A percentile compares a stretch with the other conserved stretches of the same genome.
Conservation (phyloP, 1,140 invertebrate species). For the Brachionus asplanchnoidis region DNA sequence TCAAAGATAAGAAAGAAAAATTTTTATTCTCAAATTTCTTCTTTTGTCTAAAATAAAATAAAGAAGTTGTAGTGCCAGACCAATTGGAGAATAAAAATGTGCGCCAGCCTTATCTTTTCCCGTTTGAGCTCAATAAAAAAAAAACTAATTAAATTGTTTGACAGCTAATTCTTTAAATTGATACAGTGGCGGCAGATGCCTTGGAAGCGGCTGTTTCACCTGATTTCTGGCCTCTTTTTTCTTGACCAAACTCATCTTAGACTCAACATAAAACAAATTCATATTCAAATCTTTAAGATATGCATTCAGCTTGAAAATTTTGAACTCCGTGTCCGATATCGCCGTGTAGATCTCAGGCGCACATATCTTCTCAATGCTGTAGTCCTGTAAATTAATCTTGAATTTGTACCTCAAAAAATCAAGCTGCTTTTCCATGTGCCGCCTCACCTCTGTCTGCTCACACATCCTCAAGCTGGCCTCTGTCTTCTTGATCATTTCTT, state of each 20-base stretch:
- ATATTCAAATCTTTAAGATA: background rate
- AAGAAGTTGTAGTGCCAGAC: no score
- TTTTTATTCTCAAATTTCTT: no score
- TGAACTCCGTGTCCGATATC: constrained; percentile 6
- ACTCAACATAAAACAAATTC: background rate
- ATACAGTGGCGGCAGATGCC: background rate
- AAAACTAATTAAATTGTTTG: background rate
- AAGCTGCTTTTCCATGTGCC: constrained; percentile 4
- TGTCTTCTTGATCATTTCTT: constrained; percentile 15
- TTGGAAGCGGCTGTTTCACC: background rate
- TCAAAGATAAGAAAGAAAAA: no score
- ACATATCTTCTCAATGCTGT: constrained; percentile 20
- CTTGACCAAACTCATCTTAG: background rate
- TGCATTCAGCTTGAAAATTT: background rate
- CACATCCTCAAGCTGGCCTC: background rate
- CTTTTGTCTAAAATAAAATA: no score
- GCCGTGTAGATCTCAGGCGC: constrained; percentile 5
- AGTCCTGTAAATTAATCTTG: constrained; percentile 19
- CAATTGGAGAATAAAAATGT: no score
- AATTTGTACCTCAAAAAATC: constrained; percentile 16
- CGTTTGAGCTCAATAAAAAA: background rate
- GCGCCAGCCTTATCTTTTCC: no score
- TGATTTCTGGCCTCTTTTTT: background rate
- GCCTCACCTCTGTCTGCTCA: background rate
- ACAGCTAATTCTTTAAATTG: background rate